Conservation (phyloP, 2,113 vertebrate species). For the Prinia subflava region DNA sequence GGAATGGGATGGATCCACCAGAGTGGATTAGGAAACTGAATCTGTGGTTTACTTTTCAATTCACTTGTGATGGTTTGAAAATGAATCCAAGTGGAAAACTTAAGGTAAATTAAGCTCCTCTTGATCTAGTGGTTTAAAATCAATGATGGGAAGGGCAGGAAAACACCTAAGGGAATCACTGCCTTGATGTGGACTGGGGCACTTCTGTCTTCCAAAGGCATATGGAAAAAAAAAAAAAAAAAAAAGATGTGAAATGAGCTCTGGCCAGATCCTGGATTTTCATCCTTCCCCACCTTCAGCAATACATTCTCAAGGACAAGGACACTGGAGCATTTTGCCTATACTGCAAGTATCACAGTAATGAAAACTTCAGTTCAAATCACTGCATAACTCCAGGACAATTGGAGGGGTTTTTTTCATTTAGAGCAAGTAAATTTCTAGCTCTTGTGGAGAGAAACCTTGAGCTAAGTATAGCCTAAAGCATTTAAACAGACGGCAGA, state of each 20-base stretch:
- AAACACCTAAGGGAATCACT: not conserved
- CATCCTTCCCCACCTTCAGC: not conserved
- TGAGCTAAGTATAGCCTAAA: constrained; percentile 53
- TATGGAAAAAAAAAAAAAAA: no score
- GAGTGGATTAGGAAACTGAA: not conserved
- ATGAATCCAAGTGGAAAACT: not conserved
- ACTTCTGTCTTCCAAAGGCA: not conserved
- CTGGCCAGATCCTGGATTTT: not conserved
- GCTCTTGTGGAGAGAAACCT: constrained; percentile 28
- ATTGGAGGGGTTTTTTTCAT: not conserved
- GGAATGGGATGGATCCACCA: not conserved
- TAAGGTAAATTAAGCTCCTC: not conserved
- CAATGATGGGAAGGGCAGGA: not conserved
- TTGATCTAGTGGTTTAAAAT: not conserved
- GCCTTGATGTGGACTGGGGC: not conserved
- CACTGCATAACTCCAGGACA: constrained; percentile 35
- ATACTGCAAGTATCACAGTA: not conserved
- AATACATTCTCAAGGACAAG: not conserved
- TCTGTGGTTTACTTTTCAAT: not conserved
- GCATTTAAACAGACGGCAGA: constrained; percentile 41
- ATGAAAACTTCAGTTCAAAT: constrained; percentile 33
- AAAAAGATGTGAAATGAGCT: not conserved
- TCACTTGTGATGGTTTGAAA: not conserved
- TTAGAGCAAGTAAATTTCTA: constrained; percentile 24
- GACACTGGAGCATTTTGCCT: not conserved